These are phyloP conservation scores for Sebastes dallii DNA, from an alignment of 2,797 vertebrate genomes.

Conservation along the genomic window DNA sequence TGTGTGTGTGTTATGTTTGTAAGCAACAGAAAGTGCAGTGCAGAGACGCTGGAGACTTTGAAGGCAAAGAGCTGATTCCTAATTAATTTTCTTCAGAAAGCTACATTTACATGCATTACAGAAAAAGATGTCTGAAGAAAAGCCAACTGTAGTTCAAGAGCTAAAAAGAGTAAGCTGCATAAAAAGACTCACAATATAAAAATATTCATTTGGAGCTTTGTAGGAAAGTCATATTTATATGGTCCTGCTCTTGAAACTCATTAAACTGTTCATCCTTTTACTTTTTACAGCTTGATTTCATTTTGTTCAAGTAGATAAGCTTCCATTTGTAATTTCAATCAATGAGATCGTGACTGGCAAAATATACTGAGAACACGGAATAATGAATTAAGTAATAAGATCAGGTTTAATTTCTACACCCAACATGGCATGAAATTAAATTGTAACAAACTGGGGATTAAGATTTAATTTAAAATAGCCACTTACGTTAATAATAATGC, in stretches of 20 bases:
- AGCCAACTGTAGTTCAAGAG: conserved; percentile 36
- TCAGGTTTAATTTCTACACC: conserved; percentile 3
- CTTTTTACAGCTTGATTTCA: background rate
- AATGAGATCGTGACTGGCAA: background rate
- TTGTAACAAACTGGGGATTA: background rate
- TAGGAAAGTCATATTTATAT: conserved; percentile 10
- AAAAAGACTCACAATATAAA: conserved; percentile 3
- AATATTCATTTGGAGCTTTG: conserved; percentile 9
- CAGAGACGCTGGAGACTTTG: conserved; percentile 59
- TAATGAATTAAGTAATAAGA: background rate
- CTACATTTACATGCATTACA: conserved; percentile 58
- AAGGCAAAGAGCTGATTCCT: conserved; percentile 70
- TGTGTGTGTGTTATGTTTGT: conserved; percentile 18
- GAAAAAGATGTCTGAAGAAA: conserved; percentile 38
- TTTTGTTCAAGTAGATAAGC: background rate
- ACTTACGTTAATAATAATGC: background rate
- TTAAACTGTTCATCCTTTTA: conserved; percentile 5
- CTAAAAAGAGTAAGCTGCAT: conserved; percentile 29
- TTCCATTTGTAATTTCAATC: conserved; percentile 14
- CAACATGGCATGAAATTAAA: conserved; percentile 18
- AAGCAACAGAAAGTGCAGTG: conserved; percentile 52
- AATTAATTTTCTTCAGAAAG: conserved; percentile 73
- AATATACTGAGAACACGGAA: background rate
- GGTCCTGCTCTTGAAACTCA: background rate
- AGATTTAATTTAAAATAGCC: background rate